Evolutionary conservation across 2,888 invertebrate genomes (phyloP).

Genomic region (Aquatica leii): DNA sequence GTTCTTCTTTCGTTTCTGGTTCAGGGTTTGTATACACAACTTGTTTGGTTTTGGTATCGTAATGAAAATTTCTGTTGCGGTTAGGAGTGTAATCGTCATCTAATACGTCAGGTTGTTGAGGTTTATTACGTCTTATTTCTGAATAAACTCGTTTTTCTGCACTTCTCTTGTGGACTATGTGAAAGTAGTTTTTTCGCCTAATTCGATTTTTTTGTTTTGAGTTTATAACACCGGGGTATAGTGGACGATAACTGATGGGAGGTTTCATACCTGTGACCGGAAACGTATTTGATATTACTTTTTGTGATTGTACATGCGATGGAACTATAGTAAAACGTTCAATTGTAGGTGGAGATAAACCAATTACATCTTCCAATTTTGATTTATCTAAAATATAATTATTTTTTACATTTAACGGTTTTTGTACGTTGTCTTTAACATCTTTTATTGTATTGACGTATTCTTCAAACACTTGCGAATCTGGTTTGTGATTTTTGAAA

Average conservation of each 20-base stretch:
- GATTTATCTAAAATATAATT: neutral
- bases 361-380: constrained; percentile 15
- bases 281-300: constrained; percentile 48
- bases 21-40: constrained; percentile 53
- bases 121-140: constrained; percentile 48
- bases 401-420: neutral
- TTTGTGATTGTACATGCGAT: neutral
- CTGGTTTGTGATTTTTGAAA: constrained; percentile 25
- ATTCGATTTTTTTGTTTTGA: constrained; percentile 14
- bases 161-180: constrained; percentile 45
- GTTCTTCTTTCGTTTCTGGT: constrained; percentile 13
- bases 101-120: constrained; percentile 38
- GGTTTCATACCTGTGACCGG: constrained; percentile 57
- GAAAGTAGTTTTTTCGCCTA: constrained; percentile 21
- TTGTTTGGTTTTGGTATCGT: constrained; percentile 55
- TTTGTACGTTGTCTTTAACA: neutral
- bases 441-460: constrained; percentile 11
- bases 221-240: constrained; percentile 50
- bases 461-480: constrained; percentile 25
- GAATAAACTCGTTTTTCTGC: constrained; percentile 49
- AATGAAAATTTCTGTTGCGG: constrained; percentile 55
- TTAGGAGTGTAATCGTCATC: constrained; percentile 58
- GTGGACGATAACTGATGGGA: constrained; percentile 49
- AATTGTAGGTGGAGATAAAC: constrained; percentile 15
- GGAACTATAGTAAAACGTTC: neutral